A percentile compares a stretch with the other conserved stretches of the same genome.
phyloP scores from a whole-genome alignment of 2,797 vertebrate species.

The Pseudocheirus occidentalis region DNA sequence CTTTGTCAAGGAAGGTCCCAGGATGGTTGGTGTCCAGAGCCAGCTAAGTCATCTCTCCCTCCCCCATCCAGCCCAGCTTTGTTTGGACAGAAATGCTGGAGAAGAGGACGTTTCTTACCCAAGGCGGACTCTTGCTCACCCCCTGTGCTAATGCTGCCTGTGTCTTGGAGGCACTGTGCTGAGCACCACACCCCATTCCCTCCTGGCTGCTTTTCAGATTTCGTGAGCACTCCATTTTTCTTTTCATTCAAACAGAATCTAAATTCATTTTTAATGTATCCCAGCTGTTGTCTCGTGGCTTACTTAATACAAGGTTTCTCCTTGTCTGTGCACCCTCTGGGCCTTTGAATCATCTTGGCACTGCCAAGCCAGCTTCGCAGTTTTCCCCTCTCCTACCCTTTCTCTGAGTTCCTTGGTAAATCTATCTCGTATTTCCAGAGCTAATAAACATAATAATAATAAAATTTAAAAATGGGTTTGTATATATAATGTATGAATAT shows the following conservation, averaged over 20 bases:
- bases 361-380: slow-evolving; percentile 37
- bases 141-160: not conserved
- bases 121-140: not conserved
- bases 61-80: not conserved
- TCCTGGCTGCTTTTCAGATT: slow-evolving; percentile 46
- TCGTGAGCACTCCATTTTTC: slow-evolving; percentile 39
- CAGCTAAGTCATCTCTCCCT: not conserved
- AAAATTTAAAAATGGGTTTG: not conserved
- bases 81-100: not conserved
- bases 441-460: not conserved
- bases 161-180: not conserved
- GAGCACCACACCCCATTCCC: not conserved
- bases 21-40: not conserved
- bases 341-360: slow-evolving; percentile 50
- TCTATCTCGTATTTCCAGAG: not conserved
- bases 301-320: slow-evolving; percentile 36
- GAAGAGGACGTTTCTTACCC: not conserved
- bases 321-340: slow-evolving; percentile 39
- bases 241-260: slow-evolving; percentile 64
- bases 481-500: not conserved
- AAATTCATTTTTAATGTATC: slow-evolving; percentile 71
- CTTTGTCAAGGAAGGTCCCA: not conserved
- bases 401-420: not conserved
- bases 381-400: not conserved
- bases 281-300: slow-evolving; percentile 58